Percentiles rank a stretch among this genome's conserved stretches.
phyloP scores from a whole-genome alignment of 92 coral and sea anemone species.

The Paragorgia papillata region DNA sequence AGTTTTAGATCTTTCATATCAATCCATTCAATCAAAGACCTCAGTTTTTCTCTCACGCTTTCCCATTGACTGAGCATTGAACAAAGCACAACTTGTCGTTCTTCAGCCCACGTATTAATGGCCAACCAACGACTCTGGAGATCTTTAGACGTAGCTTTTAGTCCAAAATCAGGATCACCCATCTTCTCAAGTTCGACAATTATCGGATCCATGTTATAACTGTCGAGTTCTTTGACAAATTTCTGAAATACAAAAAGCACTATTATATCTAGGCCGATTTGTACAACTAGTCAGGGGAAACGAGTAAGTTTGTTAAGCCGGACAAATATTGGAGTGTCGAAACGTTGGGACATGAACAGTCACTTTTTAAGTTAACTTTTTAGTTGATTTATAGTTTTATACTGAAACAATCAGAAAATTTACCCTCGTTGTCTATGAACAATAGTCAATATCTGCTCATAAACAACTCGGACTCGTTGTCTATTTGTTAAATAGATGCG shows the following conservation, averaged over 20 bases:
- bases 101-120: conserved; percentile 12
- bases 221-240: conserved; percentile 2
- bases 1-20: conserved; percentile 73
- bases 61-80: conserved; percentile 30
- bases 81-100: conserved; percentile 3
- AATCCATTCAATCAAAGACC: conserved; percentile 79
- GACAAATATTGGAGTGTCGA: no score
- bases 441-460: no score
- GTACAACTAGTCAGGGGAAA: no score
- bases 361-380: no score
- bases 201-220: conserved; percentile 23
- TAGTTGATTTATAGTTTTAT: no score
- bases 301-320: no score
- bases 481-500: no score
- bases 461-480: no score
- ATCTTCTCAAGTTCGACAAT: conserved; percentile 27
- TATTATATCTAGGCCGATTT: no score
- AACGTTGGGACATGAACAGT: no score
- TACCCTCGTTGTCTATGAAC: no score
- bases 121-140: conserved; percentile 21
- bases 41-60: conserved; percentile 6
- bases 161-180: conserved; percentile 34
- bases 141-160: conserved; percentile 28
- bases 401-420: no score
- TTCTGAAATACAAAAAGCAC: neutral